Conservation (phyloP, 2,888 invertebrate species). For the Acanthosepion lycidas region DNA sequence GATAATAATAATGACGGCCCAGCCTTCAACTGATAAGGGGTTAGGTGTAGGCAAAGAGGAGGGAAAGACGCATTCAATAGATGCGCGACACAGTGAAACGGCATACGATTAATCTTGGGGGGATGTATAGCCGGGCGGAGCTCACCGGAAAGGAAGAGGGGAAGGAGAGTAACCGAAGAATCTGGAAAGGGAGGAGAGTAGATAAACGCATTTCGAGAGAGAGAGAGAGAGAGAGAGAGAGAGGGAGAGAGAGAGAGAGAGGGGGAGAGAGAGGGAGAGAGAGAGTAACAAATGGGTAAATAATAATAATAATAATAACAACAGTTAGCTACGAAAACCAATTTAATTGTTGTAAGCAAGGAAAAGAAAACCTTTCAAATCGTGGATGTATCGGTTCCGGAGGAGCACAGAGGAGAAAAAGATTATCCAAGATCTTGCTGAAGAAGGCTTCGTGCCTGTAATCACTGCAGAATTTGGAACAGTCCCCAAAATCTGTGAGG, state of each 20-base stretch:
- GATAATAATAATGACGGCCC: constrained; percentile 5
- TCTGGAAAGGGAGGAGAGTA: neutral
- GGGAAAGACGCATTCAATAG: neutral
- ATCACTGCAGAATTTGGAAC: too few relatives aligned
- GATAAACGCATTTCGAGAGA: neutral
- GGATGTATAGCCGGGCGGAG: neutral
- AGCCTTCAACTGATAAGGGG: neutral
- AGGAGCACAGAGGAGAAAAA: too few relatives aligned
- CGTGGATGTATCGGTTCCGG: too few relatives aligned
- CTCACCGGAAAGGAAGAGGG: neutral
- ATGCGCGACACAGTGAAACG: neutral
- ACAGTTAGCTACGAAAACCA: too few relatives aligned
- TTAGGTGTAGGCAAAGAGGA: neutral
- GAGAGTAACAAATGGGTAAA: neutral
- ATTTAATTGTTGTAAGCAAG: too few relatives aligned
- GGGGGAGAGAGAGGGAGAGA: neutral
- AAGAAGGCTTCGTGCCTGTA: too few relatives aligned
- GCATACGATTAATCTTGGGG: neutral
- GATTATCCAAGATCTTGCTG: too few relatives aligned
- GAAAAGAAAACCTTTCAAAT: too few relatives aligned
- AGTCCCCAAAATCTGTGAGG: too few relatives aligned
- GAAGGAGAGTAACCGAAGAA: neutral
- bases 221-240: neutral
- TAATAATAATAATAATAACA: too few relatives aligned
- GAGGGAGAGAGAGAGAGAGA: neutral